phyloP scores from a whole-genome alignment of 2,797 vertebrate species.

The Oreochromis mossambicus region DNA sequence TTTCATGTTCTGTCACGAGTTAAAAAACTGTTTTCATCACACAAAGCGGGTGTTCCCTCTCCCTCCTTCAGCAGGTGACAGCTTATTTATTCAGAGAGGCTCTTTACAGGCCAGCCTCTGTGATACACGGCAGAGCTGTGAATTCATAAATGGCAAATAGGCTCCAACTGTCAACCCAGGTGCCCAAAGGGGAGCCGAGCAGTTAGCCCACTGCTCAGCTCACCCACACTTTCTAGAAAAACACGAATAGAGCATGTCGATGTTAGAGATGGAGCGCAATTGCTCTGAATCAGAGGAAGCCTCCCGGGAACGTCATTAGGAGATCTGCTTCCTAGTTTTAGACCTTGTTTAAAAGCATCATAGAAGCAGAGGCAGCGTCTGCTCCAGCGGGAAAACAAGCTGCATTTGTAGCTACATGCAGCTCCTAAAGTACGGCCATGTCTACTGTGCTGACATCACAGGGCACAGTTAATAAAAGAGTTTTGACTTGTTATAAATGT shows the following conservation, averaged over 20 bases:
- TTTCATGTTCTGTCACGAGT: conserved; percentile 31
- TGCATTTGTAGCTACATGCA: background rate
- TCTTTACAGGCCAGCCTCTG: conserved; percentile 1
- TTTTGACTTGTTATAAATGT: background rate
- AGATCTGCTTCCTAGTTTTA: conserved; percentile 12
- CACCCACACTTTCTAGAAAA: background rate
- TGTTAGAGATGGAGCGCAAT: background rate
- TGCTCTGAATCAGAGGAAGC: background rate
- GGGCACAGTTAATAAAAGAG: background rate
- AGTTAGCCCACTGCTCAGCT: background rate
- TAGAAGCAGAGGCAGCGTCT: background rate
- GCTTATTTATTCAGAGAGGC: conserved; percentile 29
- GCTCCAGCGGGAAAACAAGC: background rate
- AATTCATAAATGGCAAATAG: conserved; percentile 40
- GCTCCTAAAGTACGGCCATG: background rate
- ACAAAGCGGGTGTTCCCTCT: background rate
- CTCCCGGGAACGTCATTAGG: conserved; percentile 12
- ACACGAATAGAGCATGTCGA: background rate
- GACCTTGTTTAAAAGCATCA: conserved; percentile 20
- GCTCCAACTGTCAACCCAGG: conserved; percentile 11
- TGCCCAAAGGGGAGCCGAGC: background rate
- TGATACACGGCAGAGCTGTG: background rate
- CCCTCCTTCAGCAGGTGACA: background rate
- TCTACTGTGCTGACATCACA: background rate
- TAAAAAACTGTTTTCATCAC: conserved; percentile 3